These are phyloP conservation scores for Sinocyclocheilus anophthalmus DNA, from an alignment of 2,113 vertebrate genomes.

Conservation along the genomic window DNA sequence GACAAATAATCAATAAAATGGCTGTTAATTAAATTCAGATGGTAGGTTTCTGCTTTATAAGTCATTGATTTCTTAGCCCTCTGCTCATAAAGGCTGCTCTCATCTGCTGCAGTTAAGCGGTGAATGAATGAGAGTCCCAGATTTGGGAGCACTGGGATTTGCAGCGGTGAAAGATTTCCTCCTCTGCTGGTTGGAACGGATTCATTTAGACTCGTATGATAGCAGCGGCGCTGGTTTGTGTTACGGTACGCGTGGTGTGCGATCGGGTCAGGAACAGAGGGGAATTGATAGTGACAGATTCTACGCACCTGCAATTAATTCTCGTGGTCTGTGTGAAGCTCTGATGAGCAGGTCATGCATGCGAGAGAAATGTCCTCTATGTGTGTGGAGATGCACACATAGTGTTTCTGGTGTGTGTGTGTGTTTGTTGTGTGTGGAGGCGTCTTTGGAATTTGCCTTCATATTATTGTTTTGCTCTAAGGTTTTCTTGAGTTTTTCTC, in stretches of 20 bases:
- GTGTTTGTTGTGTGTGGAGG: background rate
- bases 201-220: constrained; percentile 26
- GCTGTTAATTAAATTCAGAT: constrained; percentile 44
- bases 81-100: constrained; percentile 33
- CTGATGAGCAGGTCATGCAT: constrained; percentile 9
- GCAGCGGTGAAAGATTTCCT: background rate
- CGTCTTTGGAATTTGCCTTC: background rate
- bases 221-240: background rate
- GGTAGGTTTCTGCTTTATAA: constrained; percentile 39
- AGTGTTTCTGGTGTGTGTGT: background rate
- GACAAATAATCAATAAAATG: constrained; percentile 46
- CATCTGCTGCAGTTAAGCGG: constrained; percentile 20
- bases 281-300: constrained; percentile 50
- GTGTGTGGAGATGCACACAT: background rate
- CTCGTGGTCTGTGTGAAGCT: constrained; percentile 8
- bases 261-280: background rate
- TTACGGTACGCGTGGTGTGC: background rate
- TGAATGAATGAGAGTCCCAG: constrained; percentile 40
- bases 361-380: background rate
- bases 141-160: constrained; percentile 13
- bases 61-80: constrained; percentile 47
- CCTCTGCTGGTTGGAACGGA: constrained; percentile 7
- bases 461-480: constrained; percentile 3
- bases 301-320: constrained; percentile 48
- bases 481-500: background rate